Base-by-base conservation (phyloP, 2,113 vertebrate species). In the Formicarius rufipectus region DNA sequence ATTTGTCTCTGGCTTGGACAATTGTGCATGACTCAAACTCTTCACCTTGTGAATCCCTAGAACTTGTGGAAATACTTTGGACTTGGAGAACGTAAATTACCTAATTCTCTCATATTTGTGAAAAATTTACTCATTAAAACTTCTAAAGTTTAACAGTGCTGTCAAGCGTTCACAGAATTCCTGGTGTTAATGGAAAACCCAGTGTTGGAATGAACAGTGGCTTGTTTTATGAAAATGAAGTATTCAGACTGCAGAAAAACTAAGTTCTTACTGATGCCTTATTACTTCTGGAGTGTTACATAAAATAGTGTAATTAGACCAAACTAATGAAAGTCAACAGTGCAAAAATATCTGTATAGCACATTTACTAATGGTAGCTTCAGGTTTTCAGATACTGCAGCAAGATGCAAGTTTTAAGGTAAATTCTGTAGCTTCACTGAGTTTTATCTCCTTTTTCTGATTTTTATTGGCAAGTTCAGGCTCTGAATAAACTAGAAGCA, bases 101-200 rank as follows among this genome's bases (percentile, higher is more conserved):
- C 27, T 77, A 63, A 67, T 86, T 87, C 39, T 86, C 45, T 82
- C 39, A 21, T 31, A 83, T 33, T 68, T 55, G 68, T 92, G 72
- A 86, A 94, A 76, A 90, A 90, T 59, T 79, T 49, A 68, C 58
- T 92, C 27, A 86, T 88, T 88, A 86, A 69, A 80, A 66, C 59
- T 62, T 76, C 20, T 80, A 14, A 94, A 90, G 92, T 92, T 94
- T 94, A 94, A 85, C 75, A 66, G 45, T 5, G 37, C 72, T 80
- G 88, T 92, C 37, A 80, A 37, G 58, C 3, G 0, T 90, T 94
- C 75, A 80, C 63, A 22, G 63, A 62, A 73, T 77, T 47, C 55
- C 77, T 73, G 66, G 37, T 31, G 52, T 86, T 83, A 86, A 84
- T 90, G 75, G 67, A 77, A 90, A 88, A 92, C 74, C 59, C 42